Evolutionary conservation across 2,888 invertebrate species (phyloP).

Genomic region (Meiosimyza decipiens): DNA sequence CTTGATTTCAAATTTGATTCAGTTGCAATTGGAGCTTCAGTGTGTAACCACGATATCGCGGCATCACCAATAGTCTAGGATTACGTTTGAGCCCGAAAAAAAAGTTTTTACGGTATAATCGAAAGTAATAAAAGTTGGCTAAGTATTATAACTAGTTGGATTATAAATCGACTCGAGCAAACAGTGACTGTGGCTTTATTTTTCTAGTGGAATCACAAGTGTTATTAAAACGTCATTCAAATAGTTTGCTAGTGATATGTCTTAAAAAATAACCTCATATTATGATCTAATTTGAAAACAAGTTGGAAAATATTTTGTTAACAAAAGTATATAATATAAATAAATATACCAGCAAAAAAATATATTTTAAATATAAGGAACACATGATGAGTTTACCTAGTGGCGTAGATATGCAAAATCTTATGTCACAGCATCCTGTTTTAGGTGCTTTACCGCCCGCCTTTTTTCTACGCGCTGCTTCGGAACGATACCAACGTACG

Average conservation of each 20-base stretch:
- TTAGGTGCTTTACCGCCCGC: slow-evolving; percentile 84
- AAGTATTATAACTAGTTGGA: no score
- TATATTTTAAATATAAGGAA: neutral
- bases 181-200: neutral
- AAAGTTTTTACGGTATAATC: neutral
- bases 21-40: slow-evolving; percentile 67
- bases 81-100: slow-evolving; percentile 4
- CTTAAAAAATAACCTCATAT: no score
- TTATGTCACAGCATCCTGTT: slow-evolving; percentile 88
- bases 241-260: neutral
- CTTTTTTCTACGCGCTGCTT: slow-evolving; percentile 88
- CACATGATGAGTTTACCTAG: slow-evolving; percentile 82
- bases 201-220: neutral
- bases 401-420: slow-evolving; percentile 86
- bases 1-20: slow-evolving; percentile 58
- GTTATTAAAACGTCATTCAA: neutral
- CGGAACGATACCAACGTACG: slow-evolving; percentile 93
- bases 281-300: no score
- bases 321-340: no score
- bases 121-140: neutral
- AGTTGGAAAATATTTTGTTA: no score
- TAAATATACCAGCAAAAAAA: no score
- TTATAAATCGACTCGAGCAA: neutral
- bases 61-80: neutral
- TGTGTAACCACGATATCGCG: slow-evolving; percentile 60